These are phyloP conservation scores for Phalanger gymnotis DNA, from an alignment of 2,797 vertebrate species.

Conservation along the genomic window DNA sequence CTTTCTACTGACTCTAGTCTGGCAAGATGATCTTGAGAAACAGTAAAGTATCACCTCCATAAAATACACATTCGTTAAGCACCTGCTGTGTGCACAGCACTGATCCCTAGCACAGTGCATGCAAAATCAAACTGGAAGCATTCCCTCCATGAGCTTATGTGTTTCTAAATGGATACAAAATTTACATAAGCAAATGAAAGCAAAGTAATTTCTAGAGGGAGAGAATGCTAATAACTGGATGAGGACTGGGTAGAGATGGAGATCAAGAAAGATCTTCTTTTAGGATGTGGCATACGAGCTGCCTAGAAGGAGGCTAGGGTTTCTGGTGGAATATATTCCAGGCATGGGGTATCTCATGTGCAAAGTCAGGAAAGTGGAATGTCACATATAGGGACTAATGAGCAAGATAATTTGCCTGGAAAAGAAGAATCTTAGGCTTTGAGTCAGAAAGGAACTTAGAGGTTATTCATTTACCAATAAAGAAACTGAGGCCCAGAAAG, in stretches of 20 bases:
- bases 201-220: conserved; percentile 56
- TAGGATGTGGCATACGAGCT: background rate
- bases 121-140: background rate
- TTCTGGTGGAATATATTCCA: background rate
- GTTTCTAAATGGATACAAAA: background rate
- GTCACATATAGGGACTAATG: background rate
- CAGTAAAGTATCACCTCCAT: background rate
- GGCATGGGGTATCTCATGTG: background rate
- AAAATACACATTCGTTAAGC: background rate
- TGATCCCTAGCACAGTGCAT: background rate
- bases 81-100: background rate
- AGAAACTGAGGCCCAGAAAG: background rate
- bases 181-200: background rate
- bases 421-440: background rate
- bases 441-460: background rate
- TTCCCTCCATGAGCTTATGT: background rate
- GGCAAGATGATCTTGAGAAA: background rate
- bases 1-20: background rate
- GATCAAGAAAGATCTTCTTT: background rate
- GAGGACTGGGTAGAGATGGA: background rate
- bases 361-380: background rate
- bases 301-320: background rate
- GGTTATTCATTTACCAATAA: background rate
- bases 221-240: background rate
- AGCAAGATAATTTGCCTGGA: background rate